Percentiles rank a stretch among this genome's conserved stretches.
phyloP scores from a whole-genome alignment of 2,888 invertebrate species.

The Drosophila robusta region DNA sequence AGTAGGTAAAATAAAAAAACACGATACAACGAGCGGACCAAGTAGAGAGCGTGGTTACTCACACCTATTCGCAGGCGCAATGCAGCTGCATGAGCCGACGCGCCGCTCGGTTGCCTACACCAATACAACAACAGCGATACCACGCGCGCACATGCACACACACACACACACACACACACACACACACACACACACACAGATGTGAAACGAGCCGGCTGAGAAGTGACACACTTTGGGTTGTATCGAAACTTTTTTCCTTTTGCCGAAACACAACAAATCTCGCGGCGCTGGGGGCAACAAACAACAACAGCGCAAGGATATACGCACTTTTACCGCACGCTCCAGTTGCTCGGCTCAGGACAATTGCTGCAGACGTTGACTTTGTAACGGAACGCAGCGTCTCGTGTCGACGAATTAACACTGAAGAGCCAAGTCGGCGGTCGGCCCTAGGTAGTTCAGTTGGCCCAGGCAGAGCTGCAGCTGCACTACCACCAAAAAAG shows the following conservation, averaged over 20 bases:
- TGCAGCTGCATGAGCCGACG: conserved; percentile 48
- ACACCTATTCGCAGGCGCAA: conserved; percentile 36
- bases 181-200: conserved; percentile 10
- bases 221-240: conserved; percentile 68
- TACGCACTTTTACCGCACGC: conserved; percentile 40
- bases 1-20: conserved; percentile 20
- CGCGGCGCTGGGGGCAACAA: conserved; percentile 42
- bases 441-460: conserved; percentile 58
- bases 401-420: conserved; percentile 83
- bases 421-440: conserved; percentile 79
- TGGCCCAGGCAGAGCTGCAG: conserved; percentile 61
- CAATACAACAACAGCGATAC: conserved; percentile 22
- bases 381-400: conserved; percentile 75
- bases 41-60: conserved; percentile 24
- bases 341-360: conserved; percentile 38
- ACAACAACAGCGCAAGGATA: conserved; percentile 39
- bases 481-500: conserved; percentile 62
- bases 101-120: conserved; percentile 51
- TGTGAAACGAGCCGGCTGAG: conserved; percentile 34
- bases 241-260: conserved; percentile 56
- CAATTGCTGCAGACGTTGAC: conserved; percentile 48
- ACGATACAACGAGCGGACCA: conserved; percentile 12
- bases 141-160: too few relatives aligned
- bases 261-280: conserved; percentile 53
- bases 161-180: conserved; percentile 27